phyloP scores from a whole-genome alignment of 2,797 vertebrate genomes.

The Mormyrus hasselquistii region DNA sequence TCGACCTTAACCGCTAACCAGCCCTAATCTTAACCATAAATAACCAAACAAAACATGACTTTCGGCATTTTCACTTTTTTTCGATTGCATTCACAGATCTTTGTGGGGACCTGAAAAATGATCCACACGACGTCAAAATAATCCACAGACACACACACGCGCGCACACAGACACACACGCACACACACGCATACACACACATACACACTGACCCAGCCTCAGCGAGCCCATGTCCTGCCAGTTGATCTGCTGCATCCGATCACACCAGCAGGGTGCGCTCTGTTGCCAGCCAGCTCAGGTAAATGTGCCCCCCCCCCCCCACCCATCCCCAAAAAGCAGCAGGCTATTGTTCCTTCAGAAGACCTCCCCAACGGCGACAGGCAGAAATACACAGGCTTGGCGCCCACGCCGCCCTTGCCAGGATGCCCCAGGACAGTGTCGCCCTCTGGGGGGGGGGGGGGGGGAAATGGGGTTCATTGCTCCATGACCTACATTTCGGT shows the following conservation, averaged over 20 bases:
- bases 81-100: not conserved
- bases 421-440: not conserved
- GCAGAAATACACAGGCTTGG: not conserved
- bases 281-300: not conserved
- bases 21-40: not conserved
- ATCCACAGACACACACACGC: not conserved
- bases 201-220: not conserved
- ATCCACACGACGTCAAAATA: not conserved
- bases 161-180: conserved; percentile 22
- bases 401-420: not conserved
- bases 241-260: not conserved
- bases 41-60: not conserved
- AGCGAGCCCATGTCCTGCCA: not conserved
- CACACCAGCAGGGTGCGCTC: not conserved
- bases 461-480: not conserved
- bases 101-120: not conserved
- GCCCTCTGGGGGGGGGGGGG: not conserved
- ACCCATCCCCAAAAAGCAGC: not conserved
- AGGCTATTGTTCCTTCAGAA: not conserved
- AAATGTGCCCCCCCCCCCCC: not conserved
- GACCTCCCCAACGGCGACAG: not conserved
- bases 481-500: not conserved
- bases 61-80: not conserved
- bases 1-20: not conserved
- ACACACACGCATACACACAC: conserved; percentile 20